phyloP scores from a whole-genome alignment of 2,888 invertebrate species.

The Drosophila paranaensis region DNA sequence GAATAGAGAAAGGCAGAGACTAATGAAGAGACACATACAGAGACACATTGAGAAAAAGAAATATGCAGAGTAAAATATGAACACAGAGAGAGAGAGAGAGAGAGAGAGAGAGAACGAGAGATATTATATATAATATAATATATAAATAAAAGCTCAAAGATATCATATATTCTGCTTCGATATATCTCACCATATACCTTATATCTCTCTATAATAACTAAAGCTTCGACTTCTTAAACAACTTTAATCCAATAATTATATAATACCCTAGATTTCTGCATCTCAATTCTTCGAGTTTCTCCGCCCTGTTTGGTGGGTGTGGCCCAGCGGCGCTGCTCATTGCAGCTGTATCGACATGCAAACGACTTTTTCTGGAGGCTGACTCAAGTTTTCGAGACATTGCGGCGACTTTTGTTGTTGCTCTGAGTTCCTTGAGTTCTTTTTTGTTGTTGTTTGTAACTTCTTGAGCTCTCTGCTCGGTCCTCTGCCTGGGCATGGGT shows the following conservation, averaged over 20 bases:
- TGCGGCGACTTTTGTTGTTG: constrained; percentile 40
- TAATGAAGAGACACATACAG: too few relatives aligned
- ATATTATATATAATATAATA: too few relatives aligned
- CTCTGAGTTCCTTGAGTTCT: background rate
- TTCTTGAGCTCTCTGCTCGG: background rate
- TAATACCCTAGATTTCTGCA: too few relatives aligned
- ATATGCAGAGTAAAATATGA: background rate
- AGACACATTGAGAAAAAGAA: too few relatives aligned
- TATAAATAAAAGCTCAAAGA: too few relatives aligned
- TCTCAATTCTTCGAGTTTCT: background rate
- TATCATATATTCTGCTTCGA: background rate
- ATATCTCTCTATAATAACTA: background rate
- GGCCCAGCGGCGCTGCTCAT: background rate
- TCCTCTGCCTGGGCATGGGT: background rate
- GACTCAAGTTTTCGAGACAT: constrained; percentile 42
- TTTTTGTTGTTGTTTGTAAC: background rate
- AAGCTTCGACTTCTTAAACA: too few relatives aligned
- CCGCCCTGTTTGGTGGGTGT: background rate
- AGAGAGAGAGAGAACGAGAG: background rate
- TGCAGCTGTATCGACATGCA: constrained; percentile 6
- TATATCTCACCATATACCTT: background rate
- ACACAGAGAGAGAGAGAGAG: background rate
- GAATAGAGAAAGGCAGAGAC: background rate
- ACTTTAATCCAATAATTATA: too few relatives aligned
- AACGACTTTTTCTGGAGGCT: background rate